Percentiles rank a stretch among this genome's conserved stretches.
These are phyloP conservation scores for Bucco capensis DNA, from an alignment of 2,113 vertebrate species.

Conservation along the genomic window DNA sequence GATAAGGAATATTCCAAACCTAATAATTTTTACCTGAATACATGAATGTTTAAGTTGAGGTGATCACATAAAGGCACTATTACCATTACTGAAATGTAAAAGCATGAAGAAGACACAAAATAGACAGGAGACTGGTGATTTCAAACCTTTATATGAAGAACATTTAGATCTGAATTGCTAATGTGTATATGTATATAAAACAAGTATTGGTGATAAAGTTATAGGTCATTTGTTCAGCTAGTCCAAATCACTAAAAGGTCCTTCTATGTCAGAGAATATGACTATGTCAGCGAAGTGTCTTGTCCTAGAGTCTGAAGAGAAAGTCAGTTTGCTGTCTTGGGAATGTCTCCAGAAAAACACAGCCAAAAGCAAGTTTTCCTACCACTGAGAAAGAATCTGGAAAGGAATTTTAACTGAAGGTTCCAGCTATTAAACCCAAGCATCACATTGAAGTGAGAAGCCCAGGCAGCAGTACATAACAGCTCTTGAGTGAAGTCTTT, in stretches of 20 bases:
- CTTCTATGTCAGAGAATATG: not conserved
- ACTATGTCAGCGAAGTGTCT: not conserved
- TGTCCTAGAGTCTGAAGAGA: not conserved
- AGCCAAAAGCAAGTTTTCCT: not conserved
- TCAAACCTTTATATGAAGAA: not conserved
- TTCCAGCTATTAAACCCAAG: not conserved
- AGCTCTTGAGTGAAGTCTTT: not conserved
- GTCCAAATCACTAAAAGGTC: not conserved
- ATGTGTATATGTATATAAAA: not conserved
- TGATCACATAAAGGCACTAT: not conserved
- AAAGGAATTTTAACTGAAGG: not conserved
- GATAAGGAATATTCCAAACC: constrained; percentile 24
- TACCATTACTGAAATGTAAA: not conserved
- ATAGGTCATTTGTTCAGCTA: not conserved
- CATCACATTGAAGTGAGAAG: not conserved
- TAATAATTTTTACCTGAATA: not conserved
- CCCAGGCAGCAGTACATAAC: not conserved
- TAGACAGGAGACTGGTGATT: accelerated
- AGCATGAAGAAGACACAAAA: not conserved
- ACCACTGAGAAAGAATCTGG: not conserved
- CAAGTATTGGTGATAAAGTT: not conserved
- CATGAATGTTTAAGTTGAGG: constrained; percentile 20
- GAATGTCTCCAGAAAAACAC: not conserved
- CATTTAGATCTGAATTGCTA: not conserved
- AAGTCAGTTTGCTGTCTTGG: not conserved